A percentile compares a stretch with the other conserved stretches of the same genome.
phyloP scores from a whole-genome alignment of 2,888 invertebrate species.

The Hecatera dysodea region DNA sequence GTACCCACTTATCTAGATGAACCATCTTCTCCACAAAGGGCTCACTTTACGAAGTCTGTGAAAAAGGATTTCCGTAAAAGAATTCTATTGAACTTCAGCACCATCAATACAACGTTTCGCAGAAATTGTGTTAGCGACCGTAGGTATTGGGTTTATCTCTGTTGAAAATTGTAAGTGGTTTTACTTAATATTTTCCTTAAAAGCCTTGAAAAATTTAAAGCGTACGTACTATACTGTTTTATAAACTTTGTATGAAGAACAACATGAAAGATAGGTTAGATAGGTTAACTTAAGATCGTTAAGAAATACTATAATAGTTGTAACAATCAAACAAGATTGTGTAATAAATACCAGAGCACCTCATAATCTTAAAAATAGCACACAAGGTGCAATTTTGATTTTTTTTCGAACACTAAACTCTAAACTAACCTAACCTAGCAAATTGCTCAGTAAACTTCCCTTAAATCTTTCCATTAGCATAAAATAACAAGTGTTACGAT shows the following conservation, averaged over 20 bases:
- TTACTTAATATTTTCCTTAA: conserved; percentile 29
- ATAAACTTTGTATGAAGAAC: background rate
- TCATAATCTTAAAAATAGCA: background rate
- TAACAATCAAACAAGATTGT: background rate
- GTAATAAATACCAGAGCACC: background rate
- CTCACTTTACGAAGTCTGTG: conserved; percentile 73
- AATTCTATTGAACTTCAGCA: conserved; percentile 72
- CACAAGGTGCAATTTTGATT: no score
- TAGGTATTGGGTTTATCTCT: conserved; percentile 33
- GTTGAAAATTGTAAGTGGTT: conserved; percentile 15
- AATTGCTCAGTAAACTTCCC: background rate
- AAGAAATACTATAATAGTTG: background rate
- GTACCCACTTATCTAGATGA: conserved; percentile 89
- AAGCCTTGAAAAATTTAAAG: background rate
- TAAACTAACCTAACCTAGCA: background rate
- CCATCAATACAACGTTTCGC: conserved; percentile 57
- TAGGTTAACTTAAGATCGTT: background rate
- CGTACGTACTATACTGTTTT: conserved; percentile 19
- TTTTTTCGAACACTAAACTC: no score
- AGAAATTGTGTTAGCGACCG: conserved; percentile 59
- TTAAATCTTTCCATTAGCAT: background rate
- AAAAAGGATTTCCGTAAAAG: conserved; percentile 76
- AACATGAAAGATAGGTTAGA: background rate
- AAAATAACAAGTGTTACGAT: background rate
- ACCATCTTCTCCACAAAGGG: conserved; percentile 82